Evolutionary conservation across 2,888 invertebrate species (phyloP).

Genomic region (Pristionchus fissidentatus): DNA sequence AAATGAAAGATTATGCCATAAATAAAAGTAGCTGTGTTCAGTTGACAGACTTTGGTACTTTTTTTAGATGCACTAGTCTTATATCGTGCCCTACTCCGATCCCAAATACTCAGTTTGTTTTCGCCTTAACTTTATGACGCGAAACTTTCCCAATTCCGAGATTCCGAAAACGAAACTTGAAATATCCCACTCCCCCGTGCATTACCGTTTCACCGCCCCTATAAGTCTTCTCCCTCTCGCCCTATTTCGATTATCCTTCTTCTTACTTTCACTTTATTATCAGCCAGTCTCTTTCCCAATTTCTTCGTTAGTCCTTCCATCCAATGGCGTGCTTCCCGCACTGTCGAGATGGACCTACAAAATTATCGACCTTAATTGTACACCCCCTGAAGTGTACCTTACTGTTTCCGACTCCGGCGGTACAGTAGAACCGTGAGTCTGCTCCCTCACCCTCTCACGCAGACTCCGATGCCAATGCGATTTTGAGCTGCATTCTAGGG

Average conservation of each 20-base stretch:
- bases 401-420: conserved; percentile 96
- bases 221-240: background rate
- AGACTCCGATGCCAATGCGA: conserved; percentile 87
- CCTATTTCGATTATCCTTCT: background rate
- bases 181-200: no score
- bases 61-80: no score
- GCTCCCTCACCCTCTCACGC: conserved; percentile 86
- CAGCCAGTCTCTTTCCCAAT: conserved; percentile 77
- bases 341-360: conserved; percentile 79
- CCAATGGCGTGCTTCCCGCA: conserved; percentile 83
- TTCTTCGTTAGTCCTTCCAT: conserved; percentile 86
- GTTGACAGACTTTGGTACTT: no score
- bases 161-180: no score
- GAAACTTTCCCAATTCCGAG: no score
- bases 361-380: background rate
- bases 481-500: conserved; percentile 78
- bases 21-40: no score
- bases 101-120: no score
- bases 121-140: no score
- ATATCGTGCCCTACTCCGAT: no score
- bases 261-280: conserved; percentile 56
- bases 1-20: no score
- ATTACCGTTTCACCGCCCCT: no score
- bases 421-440: conserved; percentile 91
- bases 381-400: conserved; percentile 80